Conservation (phyloP, 2,888 invertebrate genomes). For the Siphonodentalium dalli region DNA sequence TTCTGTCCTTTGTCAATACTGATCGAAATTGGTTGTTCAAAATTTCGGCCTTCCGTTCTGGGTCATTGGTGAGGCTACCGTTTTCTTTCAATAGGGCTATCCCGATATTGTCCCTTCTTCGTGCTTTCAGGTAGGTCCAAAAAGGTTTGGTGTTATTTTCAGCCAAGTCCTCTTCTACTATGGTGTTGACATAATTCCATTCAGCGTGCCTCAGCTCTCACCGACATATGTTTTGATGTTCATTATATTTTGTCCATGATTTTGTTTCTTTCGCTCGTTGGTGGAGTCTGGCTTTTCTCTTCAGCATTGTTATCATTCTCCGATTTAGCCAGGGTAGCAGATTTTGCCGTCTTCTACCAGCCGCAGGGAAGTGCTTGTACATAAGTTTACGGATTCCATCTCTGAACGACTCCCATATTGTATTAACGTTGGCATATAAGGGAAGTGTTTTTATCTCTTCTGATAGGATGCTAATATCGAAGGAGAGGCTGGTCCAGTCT, state of each 20-base stretch:
- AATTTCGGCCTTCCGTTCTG: background rate
- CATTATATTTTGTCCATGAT: slow-evolving; percentile 8
- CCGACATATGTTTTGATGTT: slow-evolving; percentile 8
- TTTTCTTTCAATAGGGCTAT: slow-evolving; percentile 1
- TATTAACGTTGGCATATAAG: background rate
- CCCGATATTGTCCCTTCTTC: slow-evolving; percentile 12
- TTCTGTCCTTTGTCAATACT: too few species aligned
- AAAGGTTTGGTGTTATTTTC: slow-evolving; percentile 16
- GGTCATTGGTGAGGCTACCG: background rate
- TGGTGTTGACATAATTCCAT: slow-evolving; percentile 14
- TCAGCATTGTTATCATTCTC: background rate
- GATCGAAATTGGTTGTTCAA: slow-evolving; percentile 3
- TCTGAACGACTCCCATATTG: background rate
- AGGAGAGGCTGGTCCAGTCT: background rate
- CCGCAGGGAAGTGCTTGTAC: background rate
- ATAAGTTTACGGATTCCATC: background rate
- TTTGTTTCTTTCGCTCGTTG: slow-evolving; percentile 4
- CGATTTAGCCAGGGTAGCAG: background rate
- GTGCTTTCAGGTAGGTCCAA: slow-evolving; percentile 18
- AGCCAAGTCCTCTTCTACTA: slow-evolving; percentile 8
- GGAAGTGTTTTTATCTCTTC: too few species aligned
- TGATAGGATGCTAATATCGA: too few species aligned
- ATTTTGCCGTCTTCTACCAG: background rate
- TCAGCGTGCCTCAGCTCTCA: slow-evolving; percentile 13
- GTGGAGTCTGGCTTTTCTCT: slow-evolving; percentile 1